These are phyloP conservation scores for Chondrosia reniformis DNA, from an alignment of 37 sponge, comb jelly and placozoan species.

Conservation along the genomic window DNA sequence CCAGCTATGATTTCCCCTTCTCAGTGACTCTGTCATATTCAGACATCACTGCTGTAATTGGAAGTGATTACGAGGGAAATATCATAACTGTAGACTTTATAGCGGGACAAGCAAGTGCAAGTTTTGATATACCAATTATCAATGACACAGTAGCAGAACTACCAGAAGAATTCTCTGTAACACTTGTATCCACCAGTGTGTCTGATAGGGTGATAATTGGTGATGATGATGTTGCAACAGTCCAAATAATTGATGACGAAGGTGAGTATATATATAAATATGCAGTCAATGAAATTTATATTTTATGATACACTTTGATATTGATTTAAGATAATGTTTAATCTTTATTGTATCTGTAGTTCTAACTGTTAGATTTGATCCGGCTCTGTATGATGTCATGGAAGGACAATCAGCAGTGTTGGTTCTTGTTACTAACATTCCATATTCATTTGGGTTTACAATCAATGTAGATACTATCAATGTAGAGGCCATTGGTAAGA, in stretches of 20 bases:
- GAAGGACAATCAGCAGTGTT: background rate
- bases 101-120: background rate
- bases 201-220: no score
- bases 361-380: background rate
- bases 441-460: background rate
- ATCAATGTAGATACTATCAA: background rate
- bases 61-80: background rate
- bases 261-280: no score
- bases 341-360: no score
- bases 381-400: background rate
- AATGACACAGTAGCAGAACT: background rate
- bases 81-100: background rate
- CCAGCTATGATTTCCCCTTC: no score
- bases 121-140: background rate
- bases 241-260: background rate
- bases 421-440: background rate
- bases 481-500: conserved; percentile 1
- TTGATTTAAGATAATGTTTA: no score
- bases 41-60: no score
- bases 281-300: no score
- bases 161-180: no score
- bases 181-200: no score
- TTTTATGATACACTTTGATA: no score
- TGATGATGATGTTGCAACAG: background rate
- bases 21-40: no score